Conservation (phyloP, 2,113 vertebrate species). For the Trinectes maculatus region DNA sequence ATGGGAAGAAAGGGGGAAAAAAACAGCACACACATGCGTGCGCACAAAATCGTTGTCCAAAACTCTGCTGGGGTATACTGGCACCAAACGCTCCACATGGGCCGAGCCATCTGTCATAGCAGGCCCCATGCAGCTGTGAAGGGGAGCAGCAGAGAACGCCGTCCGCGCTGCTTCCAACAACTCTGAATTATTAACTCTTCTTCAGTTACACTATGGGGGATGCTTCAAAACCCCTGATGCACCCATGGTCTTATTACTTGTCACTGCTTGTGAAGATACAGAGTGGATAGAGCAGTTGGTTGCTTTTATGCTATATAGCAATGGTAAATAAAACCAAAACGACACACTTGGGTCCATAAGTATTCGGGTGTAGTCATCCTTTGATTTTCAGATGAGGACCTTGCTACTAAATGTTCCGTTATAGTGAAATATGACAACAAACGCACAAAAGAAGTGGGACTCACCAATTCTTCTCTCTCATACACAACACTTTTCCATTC, state of each 20-base stretch:
- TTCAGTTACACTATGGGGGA: conserved; percentile 41
- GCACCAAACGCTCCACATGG: conserved; percentile 52
- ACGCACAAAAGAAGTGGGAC: too few species aligned
- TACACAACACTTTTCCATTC: too few species aligned
- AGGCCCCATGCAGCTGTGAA: conserved; percentile 76
- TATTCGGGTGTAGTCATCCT: too few species aligned
- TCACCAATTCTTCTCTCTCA: too few species aligned
- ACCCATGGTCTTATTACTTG: conserved; percentile 44
- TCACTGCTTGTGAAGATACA: conserved; percentile 8
- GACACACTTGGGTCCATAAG: too few species aligned
- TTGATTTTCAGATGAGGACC: too few species aligned
- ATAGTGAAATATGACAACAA: too few species aligned
- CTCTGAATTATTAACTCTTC: conserved; percentile 75
- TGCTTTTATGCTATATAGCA: too few species aligned
- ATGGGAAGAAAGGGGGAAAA: conserved; percentile 6
- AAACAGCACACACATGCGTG: conserved; percentile 4
- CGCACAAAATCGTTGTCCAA: conserved; percentile 31
- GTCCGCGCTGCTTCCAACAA: conserved; percentile 45
- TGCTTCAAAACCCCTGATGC: conserved; percentile 38
- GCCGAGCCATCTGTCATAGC: conserved; percentile 75
- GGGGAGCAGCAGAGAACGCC: conserved; percentile 52
- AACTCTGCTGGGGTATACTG: conserved; percentile 38
- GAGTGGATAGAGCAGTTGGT: background rate
- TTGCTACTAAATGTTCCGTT: too few species aligned
- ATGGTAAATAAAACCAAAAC: too few species aligned